Percentiles rank a stretch among this genome's conserved stretches.
Conservation (phyloP, 1,140 invertebrate genomes). For the Ridgeia piscesae region DNA sequence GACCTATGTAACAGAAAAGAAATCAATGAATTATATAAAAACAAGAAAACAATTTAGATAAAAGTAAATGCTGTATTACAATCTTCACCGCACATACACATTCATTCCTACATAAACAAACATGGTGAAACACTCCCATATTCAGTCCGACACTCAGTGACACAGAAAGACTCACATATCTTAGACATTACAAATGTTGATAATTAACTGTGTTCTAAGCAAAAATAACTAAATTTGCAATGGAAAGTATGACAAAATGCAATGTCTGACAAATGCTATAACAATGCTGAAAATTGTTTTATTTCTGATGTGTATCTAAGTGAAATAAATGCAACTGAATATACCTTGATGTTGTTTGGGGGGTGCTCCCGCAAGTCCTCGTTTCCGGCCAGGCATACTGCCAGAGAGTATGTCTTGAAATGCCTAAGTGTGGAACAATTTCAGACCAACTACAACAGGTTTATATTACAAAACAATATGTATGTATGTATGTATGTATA, state of each 20-base stretch:
- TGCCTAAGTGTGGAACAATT: not conserved
- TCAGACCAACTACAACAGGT: no score
- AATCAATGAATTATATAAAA: not conserved
- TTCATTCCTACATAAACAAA: not conserved
- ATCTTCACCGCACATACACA: not conserved
- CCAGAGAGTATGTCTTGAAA: not conserved
- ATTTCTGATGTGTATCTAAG: no score
- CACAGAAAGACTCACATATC: no score
- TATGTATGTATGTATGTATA: no score
- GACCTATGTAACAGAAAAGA: not conserved
- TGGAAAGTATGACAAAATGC: no score
- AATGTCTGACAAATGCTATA: no score
- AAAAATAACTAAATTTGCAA: no score
- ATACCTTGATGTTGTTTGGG: not conserved
- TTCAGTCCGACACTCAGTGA: not conserved
- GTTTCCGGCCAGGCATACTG: not conserved
- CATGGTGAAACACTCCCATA: not conserved
- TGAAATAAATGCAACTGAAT: not conserved
- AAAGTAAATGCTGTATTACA: not conserved
- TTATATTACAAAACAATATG: no score
- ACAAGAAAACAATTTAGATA: not conserved
- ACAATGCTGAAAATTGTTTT: no score
- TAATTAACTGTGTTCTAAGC: no score
- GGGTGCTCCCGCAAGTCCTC: not conserved
- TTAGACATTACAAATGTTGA: no score